A percentile compares a stretch with the other conserved stretches of the same genome.
phyloP scores from a whole-genome alignment of 1,140 invertebrate genomes.

The Telenomus remus region DNA sequence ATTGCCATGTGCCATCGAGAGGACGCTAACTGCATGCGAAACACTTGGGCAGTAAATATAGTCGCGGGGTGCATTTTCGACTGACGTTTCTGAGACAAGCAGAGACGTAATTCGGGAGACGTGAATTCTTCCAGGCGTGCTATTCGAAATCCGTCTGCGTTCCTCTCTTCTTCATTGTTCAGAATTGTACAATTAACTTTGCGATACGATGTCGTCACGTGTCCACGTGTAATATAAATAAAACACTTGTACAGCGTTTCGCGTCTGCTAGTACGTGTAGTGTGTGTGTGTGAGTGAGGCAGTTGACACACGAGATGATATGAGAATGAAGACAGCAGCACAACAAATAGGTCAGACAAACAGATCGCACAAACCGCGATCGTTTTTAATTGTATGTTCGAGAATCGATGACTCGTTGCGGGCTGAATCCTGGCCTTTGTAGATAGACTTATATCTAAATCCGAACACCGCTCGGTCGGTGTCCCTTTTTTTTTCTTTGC shows the following conservation, averaged over 20 bases:
- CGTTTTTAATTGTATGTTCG: slow-evolving; percentile 11
- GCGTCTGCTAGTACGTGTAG: slow-evolving; percentile 32
- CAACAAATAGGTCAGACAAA: slow-evolving; percentile 3
- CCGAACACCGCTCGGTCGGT: slow-evolving; percentile 29
- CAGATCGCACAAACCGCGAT: too few species aligned
- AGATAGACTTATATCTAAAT: slow-evolving; percentile 49
- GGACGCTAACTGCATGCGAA: slow-evolving; percentile 40
- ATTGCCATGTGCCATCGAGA: slow-evolving; percentile 39
- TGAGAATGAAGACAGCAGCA: slow-evolving; percentile 3
- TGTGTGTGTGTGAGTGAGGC: slow-evolving; percentile 37
- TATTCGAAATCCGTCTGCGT: slow-evolving; percentile 36
- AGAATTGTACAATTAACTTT: slow-evolving; percentile 54
- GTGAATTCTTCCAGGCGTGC: slow-evolving; percentile 49
- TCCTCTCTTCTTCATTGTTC: slow-evolving; percentile 41
- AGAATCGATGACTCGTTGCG: slow-evolving; percentile 37
- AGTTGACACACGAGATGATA: slow-evolving; percentile 8
- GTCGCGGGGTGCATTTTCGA: slow-evolving; percentile 26
- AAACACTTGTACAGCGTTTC: slow-evolving; percentile 49
- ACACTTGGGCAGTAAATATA: slow-evolving; percentile 31
- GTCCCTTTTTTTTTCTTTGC: slow-evolving; percentile 35
- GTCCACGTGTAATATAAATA: slow-evolving; percentile 56
- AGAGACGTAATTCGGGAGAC: slow-evolving; percentile 24
- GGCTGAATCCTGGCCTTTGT: slow-evolving; percentile 46
- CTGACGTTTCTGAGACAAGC: slow-evolving; percentile 23
- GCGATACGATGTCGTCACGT: slow-evolving; percentile 50